phyloP scores from a whole-genome alignment of 2,113 vertebrate species.

The Piaya cayana region DNA sequence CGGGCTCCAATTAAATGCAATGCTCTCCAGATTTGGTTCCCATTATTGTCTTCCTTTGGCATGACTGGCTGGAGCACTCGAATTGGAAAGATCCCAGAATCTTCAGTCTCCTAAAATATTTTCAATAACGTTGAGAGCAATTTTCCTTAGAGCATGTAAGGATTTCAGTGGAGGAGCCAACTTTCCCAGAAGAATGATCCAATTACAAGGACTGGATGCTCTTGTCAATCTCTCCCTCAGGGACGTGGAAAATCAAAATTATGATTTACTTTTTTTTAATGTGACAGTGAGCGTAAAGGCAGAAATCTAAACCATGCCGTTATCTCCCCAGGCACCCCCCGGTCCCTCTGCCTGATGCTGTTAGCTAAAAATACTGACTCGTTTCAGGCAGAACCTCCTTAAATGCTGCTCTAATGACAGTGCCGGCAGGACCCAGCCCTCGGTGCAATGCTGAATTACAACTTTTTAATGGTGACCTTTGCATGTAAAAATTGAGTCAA shows the following conservation, averaged over 20 bases:
- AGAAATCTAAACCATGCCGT: slow-evolving; percentile 68
- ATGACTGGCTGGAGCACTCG: not conserved
- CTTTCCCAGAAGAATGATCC: slow-evolving; percentile 71
- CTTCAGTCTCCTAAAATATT: slow-evolving; percentile 62
- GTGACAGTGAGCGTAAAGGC: slow-evolving; percentile 59
- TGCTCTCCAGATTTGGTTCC: slow-evolving; percentile 43
- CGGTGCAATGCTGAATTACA: slow-evolving; percentile 8
- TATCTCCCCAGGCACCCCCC: slow-evolving; percentile 63
- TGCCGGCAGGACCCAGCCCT: slow-evolving; percentile 13
- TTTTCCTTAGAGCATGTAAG: slow-evolving; percentile 67
- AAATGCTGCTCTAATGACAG: slow-evolving; percentile 64
- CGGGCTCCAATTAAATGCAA: not conserved
- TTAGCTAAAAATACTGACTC: slow-evolving; percentile 63
- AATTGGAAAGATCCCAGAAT: slow-evolving; percentile 53
- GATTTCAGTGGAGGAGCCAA: slow-evolving; percentile 50
- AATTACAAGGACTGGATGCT: slow-evolving; percentile 64
- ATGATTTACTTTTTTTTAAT: slow-evolving; percentile 69
- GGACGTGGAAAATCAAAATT: slow-evolving; percentile 69
- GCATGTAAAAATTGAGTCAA: slow-evolving; percentile 39
- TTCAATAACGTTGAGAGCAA: slow-evolving; percentile 45
- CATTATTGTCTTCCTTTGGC: slow-evolving; percentile 41
- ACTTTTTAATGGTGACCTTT: slow-evolving; percentile 57
- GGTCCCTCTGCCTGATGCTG: slow-evolving; percentile 50
- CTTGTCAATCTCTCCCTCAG: slow-evolving; percentile 64
- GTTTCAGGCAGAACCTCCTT: slow-evolving; percentile 54